Base-by-base conservation (phyloP, 2,888 invertebrate genomes). In the Tipula lateralis region DNA sequence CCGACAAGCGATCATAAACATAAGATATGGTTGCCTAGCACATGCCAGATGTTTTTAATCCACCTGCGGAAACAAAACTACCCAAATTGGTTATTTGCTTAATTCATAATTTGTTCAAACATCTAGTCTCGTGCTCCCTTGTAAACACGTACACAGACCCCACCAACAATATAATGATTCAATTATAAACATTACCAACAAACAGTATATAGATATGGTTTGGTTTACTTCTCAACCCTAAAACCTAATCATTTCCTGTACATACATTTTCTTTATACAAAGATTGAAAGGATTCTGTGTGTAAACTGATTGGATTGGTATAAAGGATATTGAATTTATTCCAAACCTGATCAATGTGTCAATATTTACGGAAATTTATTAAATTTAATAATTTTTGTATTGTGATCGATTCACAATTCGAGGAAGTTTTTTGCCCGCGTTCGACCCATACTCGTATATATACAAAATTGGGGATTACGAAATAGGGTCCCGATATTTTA, bases 201-300 rank as follows among this genome's bases (percentile, higher is more conserved):
- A n/a, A n/a, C n/a, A n/a, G 39, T 39, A 13, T n/a, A n/a, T n/a
- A n/a, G n/a, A 44, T 66, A 66, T 19, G 66, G 66, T 66, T 66
- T 66, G 66, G 66, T 66, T 66, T 24, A 66, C 66, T 66, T 66
- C 66, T 66, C 66, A 66, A 66, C 66, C 66, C 66, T 66, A 24
- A 66, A 66, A 66, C 66, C 66, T 66, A 66, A 66, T 66, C 24
- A 24, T 66, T 24, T 66, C 66, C 66, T 19, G 66, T 19, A n/a
- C 7, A 32, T 32, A 7, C n/a, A n/a, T 36, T 44, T 44, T 13
- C n/a, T n/a, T 66, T 66, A 24, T 24, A 66, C 7, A 66, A 24
- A 66, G 9, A 24, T 66, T 66, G 66, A 24, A 66, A 66, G 66
- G 66, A 66, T 66, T 66, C 66, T 9, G 66, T 6, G n/a, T n/a